phyloP scores from a whole-genome alignment of 2,113 vertebrate species.

The Vanacampus margaritifer region DNA sequence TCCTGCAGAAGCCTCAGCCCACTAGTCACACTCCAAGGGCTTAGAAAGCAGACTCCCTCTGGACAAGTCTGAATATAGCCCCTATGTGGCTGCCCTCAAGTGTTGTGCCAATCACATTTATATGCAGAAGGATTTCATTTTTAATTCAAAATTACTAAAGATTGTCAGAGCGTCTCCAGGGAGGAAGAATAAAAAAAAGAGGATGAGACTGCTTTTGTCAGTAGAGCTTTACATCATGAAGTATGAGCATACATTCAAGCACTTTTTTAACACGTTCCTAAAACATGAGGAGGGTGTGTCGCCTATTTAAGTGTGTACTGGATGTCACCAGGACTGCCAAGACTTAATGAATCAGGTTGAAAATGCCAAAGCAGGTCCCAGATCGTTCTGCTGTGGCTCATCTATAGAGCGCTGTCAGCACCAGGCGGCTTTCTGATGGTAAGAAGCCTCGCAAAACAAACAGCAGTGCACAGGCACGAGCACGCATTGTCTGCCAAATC shows the following conservation, averaged over 20 bases:
- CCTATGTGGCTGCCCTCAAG: background rate
- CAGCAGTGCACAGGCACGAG: slow-evolving; percentile 16
- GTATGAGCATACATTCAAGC: background rate
- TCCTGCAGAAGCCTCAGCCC: slow-evolving; percentile 14
- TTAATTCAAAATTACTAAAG: slow-evolving; percentile 49
- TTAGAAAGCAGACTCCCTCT: slow-evolving; percentile 25
- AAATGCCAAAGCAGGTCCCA: slow-evolving; percentile 67
- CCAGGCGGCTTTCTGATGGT: slow-evolving; percentile 55
- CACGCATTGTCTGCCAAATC: slow-evolving; percentile 27
- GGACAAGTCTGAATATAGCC: slow-evolving; percentile 47
- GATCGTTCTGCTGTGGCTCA: slow-evolving; percentile 48
- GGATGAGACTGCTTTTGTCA: slow-evolving; percentile 10
- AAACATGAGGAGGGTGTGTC: slow-evolving; percentile 25
- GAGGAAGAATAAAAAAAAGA: slow-evolving; percentile 5
- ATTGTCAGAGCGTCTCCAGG: slow-evolving; percentile 42
- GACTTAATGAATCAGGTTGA: slow-evolving; percentile 68
- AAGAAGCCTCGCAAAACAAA: slow-evolving; percentile 49
- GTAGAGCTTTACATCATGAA: slow-evolving; percentile 14
- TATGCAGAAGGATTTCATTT: slow-evolving; percentile 45
- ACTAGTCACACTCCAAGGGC: slow-evolving; percentile 21
- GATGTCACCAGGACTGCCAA: slow-evolving; percentile 49
- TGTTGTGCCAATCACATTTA: slow-evolving; percentile 39
- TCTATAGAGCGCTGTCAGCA: slow-evolving; percentile 57
- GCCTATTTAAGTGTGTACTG: slow-evolving; percentile 36
- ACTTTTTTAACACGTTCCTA: slow-evolving; percentile 27